Evolutionary conservation across 2,113 vertebrate genomes (phyloP).

Genomic region (Oryzias celebensis): DNA sequence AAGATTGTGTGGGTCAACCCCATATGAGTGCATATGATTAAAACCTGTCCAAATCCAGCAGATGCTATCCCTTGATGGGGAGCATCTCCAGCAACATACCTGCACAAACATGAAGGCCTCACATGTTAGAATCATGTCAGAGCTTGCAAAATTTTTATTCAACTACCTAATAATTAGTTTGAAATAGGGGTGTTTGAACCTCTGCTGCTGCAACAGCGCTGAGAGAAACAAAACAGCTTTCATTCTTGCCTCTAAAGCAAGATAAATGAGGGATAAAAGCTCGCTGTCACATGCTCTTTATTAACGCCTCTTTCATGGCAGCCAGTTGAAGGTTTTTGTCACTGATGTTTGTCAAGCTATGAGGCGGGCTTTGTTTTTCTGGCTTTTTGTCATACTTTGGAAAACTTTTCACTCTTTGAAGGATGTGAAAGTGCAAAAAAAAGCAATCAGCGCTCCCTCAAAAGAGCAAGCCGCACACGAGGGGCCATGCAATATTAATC

Average conservation of each 20-base stretch:
- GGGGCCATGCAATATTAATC: conserved; percentile 69
- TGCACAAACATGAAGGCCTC: conserved; percentile 6
- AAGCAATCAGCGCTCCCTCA: conserved; percentile 53
- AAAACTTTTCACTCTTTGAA: conserved; percentile 45
- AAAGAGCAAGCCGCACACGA: conserved; percentile 21
- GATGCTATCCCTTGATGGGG: background rate
- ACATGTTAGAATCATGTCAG: background rate
- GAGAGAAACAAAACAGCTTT: conserved; percentile 18
- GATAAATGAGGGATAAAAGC: conserved; percentile 34
- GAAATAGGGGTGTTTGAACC: conserved; percentile 9
- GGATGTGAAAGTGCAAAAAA: conserved; percentile 42
- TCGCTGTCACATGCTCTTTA: conserved; percentile 32
- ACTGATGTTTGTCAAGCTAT: conserved; percentile 20
- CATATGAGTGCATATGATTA: too few species aligned
- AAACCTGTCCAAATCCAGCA: background rate
- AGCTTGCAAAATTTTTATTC: conserved; percentile 22
- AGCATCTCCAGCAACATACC: background rate
- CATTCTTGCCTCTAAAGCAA: conserved; percentile 16
- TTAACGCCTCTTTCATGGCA: conserved; percentile 31
- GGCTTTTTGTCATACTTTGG: conserved; percentile 21
- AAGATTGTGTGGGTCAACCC: too few species aligned
- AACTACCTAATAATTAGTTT: conserved; percentile 15
- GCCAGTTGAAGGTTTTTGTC: conserved; percentile 37
- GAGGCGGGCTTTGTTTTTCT: conserved; percentile 47
- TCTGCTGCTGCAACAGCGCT: conserved; percentile 1